phyloP scores from a whole-genome alignment of 2,888 invertebrate species.

The Scelioninae gen. 2 region DNA sequence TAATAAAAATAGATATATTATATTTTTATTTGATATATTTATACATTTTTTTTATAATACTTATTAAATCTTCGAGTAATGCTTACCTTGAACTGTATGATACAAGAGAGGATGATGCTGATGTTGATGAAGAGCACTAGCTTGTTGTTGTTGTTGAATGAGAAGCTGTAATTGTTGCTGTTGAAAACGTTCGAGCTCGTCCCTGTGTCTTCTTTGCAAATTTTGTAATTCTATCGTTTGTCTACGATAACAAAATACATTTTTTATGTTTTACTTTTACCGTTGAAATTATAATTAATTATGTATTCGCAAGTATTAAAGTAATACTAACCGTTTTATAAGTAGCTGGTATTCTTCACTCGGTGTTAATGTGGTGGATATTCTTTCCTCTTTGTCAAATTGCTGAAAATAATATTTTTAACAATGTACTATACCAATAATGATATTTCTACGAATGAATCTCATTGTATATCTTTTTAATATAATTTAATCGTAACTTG shows the following conservation, averaged over 20 bases:
- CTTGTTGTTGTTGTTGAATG: constrained; percentile 73
- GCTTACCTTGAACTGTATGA: constrained; percentile 71
- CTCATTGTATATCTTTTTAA: too few species aligned
- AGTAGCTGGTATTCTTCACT: constrained; percentile 74
- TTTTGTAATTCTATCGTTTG: constrained; percentile 76
- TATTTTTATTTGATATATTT: too few species aligned
- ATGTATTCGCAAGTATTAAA: neutral
- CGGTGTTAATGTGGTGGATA: constrained; percentile 69
- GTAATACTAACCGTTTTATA: constrained; percentile 69
- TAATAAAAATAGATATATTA: too few species aligned
- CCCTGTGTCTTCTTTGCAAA: constrained; percentile 74
- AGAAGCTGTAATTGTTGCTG: constrained; percentile 73
- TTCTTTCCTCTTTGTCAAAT: constrained; percentile 71
- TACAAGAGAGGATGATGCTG: constrained; percentile 73
- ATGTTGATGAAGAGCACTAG: constrained; percentile 73
- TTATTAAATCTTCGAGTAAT: neutral
- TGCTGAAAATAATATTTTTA: too few species aligned
- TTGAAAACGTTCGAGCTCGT: constrained; percentile 73
- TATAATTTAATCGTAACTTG: too few species aligned
- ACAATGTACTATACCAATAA: too few species aligned
- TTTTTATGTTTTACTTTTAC: neutral
- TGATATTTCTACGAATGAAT: too few species aligned
- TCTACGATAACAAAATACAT: constrained; percentile 59
- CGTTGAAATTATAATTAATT: neutral
- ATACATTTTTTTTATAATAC: neutral